Percentiles rank a stretch among this genome's conserved stretches.
phyloP scores from a whole-genome alignment of 2,888 invertebrate genomes.

The Urechis unicinctus region DNA sequence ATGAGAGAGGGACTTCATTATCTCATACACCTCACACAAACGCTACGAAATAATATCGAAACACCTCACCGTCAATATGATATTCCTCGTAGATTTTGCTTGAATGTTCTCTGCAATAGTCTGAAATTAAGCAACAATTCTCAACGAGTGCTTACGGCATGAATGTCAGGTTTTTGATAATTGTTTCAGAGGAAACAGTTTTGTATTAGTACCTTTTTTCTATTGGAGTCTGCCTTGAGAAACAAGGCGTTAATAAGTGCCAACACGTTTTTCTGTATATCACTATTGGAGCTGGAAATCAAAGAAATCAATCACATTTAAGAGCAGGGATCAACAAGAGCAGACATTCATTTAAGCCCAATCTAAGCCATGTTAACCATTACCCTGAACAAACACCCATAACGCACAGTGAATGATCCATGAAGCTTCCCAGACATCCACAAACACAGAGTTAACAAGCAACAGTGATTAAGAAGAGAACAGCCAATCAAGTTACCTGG shows the following conservation, averaged over 20 bases:
- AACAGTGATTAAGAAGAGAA: background rate
- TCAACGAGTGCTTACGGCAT: too few relatives aligned
- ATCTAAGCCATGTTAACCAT: too few relatives aligned
- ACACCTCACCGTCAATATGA: constrained; percentile 63
- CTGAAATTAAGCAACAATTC: constrained; percentile 23
- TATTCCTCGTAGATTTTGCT: constrained; percentile 76
- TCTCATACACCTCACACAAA: constrained; percentile 1
- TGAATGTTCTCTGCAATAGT: constrained; percentile 67
- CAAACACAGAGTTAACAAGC: background rate
- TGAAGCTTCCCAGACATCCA: too few relatives aligned
- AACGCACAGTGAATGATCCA: too few relatives aligned
- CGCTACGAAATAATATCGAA: background rate
- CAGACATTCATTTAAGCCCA: too few relatives aligned
- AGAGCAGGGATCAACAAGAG: too few relatives aligned
- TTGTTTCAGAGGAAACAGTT: too few relatives aligned
- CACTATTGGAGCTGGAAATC: constrained; percentile 52
- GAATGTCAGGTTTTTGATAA: too few relatives aligned
- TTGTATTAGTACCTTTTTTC: constrained; percentile 67
- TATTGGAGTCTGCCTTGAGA: constrained; percentile 73
- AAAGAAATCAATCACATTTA: too few relatives aligned
- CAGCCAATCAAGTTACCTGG: constrained; percentile 30
- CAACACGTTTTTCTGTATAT: constrained; percentile 88
- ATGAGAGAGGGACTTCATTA: background rate
- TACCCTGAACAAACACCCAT: too few relatives aligned
- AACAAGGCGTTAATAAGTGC: constrained; percentile 91